Percentiles rank a stretch among this genome's conserved stretches.
Conservation (phyloP, 2,113 vertebrate species). For the Gymnocephalus cernua region DNA sequence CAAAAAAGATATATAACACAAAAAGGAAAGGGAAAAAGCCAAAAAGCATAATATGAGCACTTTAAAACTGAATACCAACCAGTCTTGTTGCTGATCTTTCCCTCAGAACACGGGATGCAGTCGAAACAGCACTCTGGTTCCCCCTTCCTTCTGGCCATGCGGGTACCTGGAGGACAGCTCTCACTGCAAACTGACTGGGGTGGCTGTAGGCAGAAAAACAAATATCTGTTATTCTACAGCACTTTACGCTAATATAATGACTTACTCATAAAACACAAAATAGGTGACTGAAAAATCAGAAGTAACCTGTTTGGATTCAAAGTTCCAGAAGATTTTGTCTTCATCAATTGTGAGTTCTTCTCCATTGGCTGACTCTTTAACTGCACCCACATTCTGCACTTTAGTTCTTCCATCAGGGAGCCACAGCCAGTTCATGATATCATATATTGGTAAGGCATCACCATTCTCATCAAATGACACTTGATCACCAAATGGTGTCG, state of each 20-base stretch:
- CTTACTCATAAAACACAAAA: no score
- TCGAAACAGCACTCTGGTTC: no score
- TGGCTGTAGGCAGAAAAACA: not conserved
- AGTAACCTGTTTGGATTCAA: slow-evolving; percentile 52
- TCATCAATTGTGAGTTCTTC: slow-evolving; percentile 72
- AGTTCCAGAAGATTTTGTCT: slow-evolving; percentile 60
- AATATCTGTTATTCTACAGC: no score
- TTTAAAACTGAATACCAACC: slow-evolving; percentile 55
- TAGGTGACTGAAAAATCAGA: no score
- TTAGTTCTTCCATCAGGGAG: slow-evolving; percentile 59
- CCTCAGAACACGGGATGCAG: slow-evolving; percentile 74
- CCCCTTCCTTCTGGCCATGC: not conserved
- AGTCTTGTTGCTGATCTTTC: slow-evolving; percentile 75
- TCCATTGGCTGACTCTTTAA: slow-evolving; percentile 40
- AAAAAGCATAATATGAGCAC: no score
- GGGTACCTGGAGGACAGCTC: slow-evolving; percentile 78
- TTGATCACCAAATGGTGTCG: slow-evolving; percentile 76
- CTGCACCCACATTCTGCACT: slow-evolving; percentile 71
- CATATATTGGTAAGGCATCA: slow-evolving; percentile 81
- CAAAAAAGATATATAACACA: no score
- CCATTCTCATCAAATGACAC: slow-evolving; percentile 83
- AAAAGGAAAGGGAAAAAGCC: no score
- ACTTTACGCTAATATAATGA: no score
- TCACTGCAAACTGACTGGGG: slow-evolving; percentile 72
- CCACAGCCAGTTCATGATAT: slow-evolving; percentile 80